A percentile compares a stretch with the other conserved stretches of the same genome.
These are phyloP conservation scores for Tribolium freemani DNA, from an alignment of 2,888 invertebrate species.

Conservation along the genomic window DNA sequence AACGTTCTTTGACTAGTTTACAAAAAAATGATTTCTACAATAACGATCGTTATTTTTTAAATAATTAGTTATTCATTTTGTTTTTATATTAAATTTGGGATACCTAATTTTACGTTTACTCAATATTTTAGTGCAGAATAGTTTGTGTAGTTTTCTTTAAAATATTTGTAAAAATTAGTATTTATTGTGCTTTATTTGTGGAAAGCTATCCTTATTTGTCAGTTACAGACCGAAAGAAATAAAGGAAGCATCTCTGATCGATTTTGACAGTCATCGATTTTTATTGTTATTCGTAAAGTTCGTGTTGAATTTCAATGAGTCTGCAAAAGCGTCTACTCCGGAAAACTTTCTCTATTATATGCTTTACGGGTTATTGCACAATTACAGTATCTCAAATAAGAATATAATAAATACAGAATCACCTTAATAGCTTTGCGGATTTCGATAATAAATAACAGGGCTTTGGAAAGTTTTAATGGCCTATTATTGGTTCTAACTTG, in stretches of 20 bases:
- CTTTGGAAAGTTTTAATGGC: constrained; percentile 32
- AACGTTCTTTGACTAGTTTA: no score
- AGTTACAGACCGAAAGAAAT: constrained; percentile 23
- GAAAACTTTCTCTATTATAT: constrained; percentile 50
- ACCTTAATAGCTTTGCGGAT: constrained; percentile 30
- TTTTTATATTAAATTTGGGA: no score
- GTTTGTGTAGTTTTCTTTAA: no score
- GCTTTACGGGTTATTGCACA: constrained; percentile 52
- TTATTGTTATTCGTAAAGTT: constrained; percentile 63
- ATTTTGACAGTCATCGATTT: constrained; percentile 62
- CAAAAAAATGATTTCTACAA: no score
- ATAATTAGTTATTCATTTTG: no score
- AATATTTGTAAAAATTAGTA: no score
- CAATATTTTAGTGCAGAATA: no score
- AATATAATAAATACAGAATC: constrained; percentile 35
- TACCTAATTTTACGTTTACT: no score
- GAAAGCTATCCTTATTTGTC: constrained; percentile 11
- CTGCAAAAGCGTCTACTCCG: constrained; percentile 34
- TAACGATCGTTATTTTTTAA: no score
- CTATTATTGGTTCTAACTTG: constrained; percentile 26
- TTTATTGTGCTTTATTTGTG: background rate
- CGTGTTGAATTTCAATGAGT: constrained; percentile 62
- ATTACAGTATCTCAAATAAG: constrained; percentile 40
- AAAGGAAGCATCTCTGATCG: constrained; percentile 50
- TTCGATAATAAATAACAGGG: constrained; percentile 29